phyloP scores from a whole-genome alignment of 2,888 invertebrate species.

The Leptopilina syphax region DNA sequence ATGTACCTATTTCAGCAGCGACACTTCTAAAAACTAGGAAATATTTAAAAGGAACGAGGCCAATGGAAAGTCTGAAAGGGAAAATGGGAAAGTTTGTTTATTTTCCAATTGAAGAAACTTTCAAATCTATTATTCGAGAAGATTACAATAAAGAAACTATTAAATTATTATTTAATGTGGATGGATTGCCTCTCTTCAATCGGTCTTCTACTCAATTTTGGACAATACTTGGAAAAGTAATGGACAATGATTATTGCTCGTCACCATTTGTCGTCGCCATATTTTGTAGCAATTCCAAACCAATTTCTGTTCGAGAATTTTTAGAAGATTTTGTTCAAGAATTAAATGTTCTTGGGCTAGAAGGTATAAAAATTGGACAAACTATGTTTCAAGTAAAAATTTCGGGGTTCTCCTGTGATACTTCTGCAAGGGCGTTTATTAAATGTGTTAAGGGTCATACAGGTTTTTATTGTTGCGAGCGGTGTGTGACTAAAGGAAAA shows the following conservation, averaged over 20 bases:
- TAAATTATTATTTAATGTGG: conserved; percentile 48
- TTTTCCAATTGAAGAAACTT: neutral
- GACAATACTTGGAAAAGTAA: conserved; percentile 42
- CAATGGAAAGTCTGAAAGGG: conserved; percentile 16
- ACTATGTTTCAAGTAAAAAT: conserved; percentile 45
- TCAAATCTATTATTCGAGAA: neutral
- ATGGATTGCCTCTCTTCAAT: conserved; percentile 49
- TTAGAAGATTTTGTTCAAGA: conserved; percentile 48
- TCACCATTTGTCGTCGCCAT: conserved; percentile 46
- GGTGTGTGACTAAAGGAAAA: conserved; percentile 45
- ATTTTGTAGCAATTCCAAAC: conserved; percentile 48
- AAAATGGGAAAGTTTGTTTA: neutral
- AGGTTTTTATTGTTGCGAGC: conserved; percentile 48
- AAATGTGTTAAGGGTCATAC: conserved; percentile 49
- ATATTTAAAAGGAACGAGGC: neutral
- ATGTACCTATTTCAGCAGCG: neutral
- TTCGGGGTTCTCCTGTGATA: conserved; percentile 43
- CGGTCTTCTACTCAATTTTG: conserved; percentile 47
- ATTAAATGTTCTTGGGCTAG: conserved; percentile 36
- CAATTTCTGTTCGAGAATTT: conserved; percentile 43
- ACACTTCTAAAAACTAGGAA: neutral
- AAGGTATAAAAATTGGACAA: conserved; percentile 43
- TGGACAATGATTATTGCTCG: conserved; percentile 41
- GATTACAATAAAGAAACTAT: conserved; percentile 48
- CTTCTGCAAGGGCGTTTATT: conserved; percentile 50